Evolutionary conservation across 1,140 invertebrate genomes (phyloP).

Genomic region (Aricia agestis): DNA sequence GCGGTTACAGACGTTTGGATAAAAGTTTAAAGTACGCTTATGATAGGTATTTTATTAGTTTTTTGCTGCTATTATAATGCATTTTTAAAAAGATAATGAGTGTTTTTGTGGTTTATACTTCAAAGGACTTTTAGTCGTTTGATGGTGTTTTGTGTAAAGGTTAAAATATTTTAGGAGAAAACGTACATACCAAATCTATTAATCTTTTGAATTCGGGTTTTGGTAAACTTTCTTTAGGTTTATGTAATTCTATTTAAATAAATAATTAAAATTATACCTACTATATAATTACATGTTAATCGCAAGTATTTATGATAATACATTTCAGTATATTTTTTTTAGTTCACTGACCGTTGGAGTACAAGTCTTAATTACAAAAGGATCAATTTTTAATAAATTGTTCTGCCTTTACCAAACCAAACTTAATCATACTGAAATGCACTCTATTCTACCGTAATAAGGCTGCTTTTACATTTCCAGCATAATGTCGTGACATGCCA

Average conservation of each 20-base stretch:
- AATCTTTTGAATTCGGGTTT: too few relatives aligned
- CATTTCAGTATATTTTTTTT: neutral
- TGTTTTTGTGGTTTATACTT: neutral
- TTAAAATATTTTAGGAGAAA: neutral
- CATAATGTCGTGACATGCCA: constrained; percentile 61
- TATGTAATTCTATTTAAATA: too few relatives aligned
- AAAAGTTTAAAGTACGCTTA: constrained; percentile 20
- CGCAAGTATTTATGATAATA: too few relatives aligned
- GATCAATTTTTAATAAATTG: constrained; percentile 14
- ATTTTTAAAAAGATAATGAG: neutral
- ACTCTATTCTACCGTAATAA: constrained; percentile 30
- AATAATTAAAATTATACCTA: too few relatives aligned
- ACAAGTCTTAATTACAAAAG: constrained; percentile 14
- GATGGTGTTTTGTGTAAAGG: neutral
- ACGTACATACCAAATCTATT: too few relatives aligned
- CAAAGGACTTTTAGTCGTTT: neutral
- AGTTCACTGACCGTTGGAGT: neutral
- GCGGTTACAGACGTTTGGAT: constrained; percentile 29
- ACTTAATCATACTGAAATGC: constrained; percentile 14
- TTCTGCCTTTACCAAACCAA: neutral
- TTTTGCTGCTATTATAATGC: neutral
- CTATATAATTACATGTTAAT: too few relatives aligned
- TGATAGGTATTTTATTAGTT: constrained; percentile 14
- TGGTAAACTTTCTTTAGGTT: too few relatives aligned
- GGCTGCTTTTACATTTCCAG: constrained; percentile 38